These are phyloP conservation scores for Elmis aenea DNA, from an alignment of 2,888 invertebrate genomes.

Conservation along the genomic window DNA sequence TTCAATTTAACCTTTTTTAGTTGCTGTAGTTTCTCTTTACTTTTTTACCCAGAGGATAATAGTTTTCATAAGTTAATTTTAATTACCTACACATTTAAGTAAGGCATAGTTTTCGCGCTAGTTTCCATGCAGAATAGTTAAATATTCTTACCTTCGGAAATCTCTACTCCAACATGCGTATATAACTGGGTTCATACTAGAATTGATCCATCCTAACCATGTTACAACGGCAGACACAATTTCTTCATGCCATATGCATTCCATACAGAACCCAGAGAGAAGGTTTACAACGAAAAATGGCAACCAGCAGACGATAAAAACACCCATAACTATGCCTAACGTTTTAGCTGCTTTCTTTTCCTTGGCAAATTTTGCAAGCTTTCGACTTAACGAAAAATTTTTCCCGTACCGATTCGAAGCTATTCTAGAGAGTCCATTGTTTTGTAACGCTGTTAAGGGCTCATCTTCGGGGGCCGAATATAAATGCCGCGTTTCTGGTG, in stretches of 20 bases:
- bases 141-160: slow-evolving; percentile 87
- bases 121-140: too few species aligned
- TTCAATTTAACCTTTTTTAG: too few species aligned
- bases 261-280: slow-evolving; percentile 81
- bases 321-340: slow-evolving; percentile 93
- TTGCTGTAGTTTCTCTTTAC: too few species aligned
- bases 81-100: too few species aligned
- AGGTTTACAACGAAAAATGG: slow-evolving; percentile 96
- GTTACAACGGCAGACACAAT: slow-evolving; percentile 84
- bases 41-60: too few species aligned
- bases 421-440: slow-evolving; percentile 69
- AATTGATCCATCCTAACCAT: slow-evolving; percentile 95
- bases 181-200: slow-evolving; percentile 95
- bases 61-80: too few species aligned
- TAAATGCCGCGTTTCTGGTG: slow-evolving; percentile 31
- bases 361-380: slow-evolving; percentile 91
- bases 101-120: too few species aligned
- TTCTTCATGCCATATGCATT: slow-evolving; percentile 84
- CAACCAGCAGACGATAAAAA: slow-evolving; percentile 95
- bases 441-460: slow-evolving; percentile 70
- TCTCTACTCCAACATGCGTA: slow-evolving; percentile 98
- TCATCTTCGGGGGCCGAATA: slow-evolving; percentile 67
- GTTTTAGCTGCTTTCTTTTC: slow-evolving; percentile 98
- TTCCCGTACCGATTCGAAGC: slow-evolving; percentile 66
- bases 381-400: slow-evolving; percentile 88